Evolutionary conservation across 2,113 vertebrate species (phyloP).

Genomic region (Lanius collurio): DNA sequence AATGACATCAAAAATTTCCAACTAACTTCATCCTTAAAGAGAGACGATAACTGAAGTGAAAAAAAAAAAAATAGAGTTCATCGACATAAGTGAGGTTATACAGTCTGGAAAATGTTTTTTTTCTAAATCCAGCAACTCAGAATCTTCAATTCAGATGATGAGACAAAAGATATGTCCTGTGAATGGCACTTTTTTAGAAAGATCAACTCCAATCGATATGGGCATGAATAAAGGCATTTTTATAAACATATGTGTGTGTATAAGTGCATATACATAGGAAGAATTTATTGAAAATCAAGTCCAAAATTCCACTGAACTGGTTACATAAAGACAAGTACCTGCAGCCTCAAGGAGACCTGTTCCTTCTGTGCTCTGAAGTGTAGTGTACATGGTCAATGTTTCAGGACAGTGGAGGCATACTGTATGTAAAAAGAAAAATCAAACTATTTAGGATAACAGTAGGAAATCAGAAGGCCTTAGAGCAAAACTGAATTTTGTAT

Average conservation of each 20-base stretch:
- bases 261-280: background rate
- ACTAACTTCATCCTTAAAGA: background rate
- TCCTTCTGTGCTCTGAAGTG: background rate
- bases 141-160: background rate
- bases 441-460: background rate
- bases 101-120: background rate
- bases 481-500: background rate
- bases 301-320: background rate
- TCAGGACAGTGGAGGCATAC: background rate
- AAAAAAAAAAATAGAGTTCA: background rate
- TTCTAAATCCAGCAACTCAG: background rate
- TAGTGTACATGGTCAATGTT: background rate
- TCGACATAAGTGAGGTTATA: background rate
- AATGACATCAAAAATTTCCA: background rate
- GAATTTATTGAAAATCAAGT: background rate
- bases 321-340: background rate
- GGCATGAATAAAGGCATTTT: background rate
- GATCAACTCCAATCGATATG: background rate
- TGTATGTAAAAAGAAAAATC: background rate
- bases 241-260: rapidly evolving
- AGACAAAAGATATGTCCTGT: background rate
- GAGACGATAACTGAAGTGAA: background rate
- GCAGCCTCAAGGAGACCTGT: background rate
- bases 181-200: background rate
- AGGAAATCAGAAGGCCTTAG: background rate